Conservation (phyloP, 2,888 invertebrate genomes). For the Anarsia innoxiella region DNA sequence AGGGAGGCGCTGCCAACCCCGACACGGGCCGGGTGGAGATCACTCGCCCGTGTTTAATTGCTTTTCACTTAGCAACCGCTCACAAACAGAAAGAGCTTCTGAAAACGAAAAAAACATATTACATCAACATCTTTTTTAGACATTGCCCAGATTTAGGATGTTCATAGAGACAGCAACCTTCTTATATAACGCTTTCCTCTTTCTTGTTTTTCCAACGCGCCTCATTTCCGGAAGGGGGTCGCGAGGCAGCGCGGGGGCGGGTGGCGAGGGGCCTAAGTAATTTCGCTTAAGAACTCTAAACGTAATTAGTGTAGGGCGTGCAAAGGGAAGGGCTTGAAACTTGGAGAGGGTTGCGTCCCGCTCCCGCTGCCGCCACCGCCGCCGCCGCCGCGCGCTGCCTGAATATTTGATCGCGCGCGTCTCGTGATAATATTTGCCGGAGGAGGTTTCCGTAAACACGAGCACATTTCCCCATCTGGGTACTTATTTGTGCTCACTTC, state of each 20-base stretch:
- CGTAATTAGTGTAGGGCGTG: slow-evolving; percentile 81
- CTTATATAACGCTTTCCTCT: slow-evolving; percentile 70
- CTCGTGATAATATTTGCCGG: slow-evolving; percentile 73
- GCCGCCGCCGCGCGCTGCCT: slow-evolving; percentile 55
- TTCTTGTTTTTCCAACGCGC: slow-evolving; percentile 73
- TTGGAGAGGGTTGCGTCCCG: slow-evolving; percentile 77
- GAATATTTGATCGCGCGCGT: slow-evolving; percentile 73
- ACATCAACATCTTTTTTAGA: slow-evolving; percentile 73
- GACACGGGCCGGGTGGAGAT: slow-evolving; percentile 48
- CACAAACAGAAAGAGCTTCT: slow-evolving; percentile 67
- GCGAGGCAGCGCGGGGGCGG: slow-evolving; percentile 53
- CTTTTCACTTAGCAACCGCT: slow-evolving; percentile 76
- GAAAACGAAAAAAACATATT: slow-evolving; percentile 73
- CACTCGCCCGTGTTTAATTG: slow-evolving; percentile 76
- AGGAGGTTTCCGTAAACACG: slow-evolving; percentile 72
- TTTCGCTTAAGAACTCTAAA: slow-evolving; percentile 81
- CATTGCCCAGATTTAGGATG: slow-evolving; percentile 73
- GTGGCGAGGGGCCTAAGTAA: slow-evolving; percentile 78
- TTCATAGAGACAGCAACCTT: slow-evolving; percentile 62
- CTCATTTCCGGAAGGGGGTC: slow-evolving; percentile 71
- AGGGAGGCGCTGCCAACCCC: slow-evolving; percentile 28
- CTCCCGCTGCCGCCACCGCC: slow-evolving; percentile 30
- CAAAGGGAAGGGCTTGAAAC: slow-evolving; percentile 77
- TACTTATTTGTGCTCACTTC: slow-evolving; percentile 60
- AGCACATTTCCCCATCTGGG: slow-evolving; percentile 64